Conservation (phyloP, 2,797 vertebrate species). For the Psittacula derbiana region DNA sequence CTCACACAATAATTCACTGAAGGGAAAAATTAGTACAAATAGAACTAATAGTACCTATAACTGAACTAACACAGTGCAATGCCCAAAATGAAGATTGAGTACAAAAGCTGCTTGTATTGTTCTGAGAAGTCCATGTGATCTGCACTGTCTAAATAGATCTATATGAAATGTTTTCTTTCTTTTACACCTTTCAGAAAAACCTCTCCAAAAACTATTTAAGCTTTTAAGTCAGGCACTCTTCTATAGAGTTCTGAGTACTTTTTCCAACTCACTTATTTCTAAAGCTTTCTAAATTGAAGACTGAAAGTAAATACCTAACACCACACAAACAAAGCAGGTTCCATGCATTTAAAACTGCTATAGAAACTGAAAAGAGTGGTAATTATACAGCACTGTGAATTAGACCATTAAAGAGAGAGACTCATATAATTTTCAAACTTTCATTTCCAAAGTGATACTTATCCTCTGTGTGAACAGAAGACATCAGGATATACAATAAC, state of each 20-base stretch:
- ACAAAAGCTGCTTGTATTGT: not conserved
- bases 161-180: not conserved
- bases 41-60: not conserved
- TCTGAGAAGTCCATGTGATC: not conserved
- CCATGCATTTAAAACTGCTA: not conserved
- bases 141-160: not conserved
- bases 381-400: not conserved
- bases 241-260: not conserved
- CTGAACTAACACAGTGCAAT: not conserved
- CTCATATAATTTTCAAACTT: not conserved
- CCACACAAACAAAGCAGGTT: not conserved
- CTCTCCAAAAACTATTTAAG: not conserved
- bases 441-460: not conserved
- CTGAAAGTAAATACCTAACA: not conserved
- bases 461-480: not conserved
- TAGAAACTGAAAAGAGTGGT: not conserved
- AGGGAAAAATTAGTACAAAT: not conserved
- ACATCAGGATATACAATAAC: fast-evolving
- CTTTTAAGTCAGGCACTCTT: not conserved
- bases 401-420: not conserved
- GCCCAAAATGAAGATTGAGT: not conserved
- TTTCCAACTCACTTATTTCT: not conserved
- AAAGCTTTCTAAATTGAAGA: not conserved
- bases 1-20: not conserved
- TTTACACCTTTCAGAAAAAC: not conserved